phyloP scores from a whole-genome alignment of 2,113 vertebrate genomes.

The Cavia aperea region DNA sequence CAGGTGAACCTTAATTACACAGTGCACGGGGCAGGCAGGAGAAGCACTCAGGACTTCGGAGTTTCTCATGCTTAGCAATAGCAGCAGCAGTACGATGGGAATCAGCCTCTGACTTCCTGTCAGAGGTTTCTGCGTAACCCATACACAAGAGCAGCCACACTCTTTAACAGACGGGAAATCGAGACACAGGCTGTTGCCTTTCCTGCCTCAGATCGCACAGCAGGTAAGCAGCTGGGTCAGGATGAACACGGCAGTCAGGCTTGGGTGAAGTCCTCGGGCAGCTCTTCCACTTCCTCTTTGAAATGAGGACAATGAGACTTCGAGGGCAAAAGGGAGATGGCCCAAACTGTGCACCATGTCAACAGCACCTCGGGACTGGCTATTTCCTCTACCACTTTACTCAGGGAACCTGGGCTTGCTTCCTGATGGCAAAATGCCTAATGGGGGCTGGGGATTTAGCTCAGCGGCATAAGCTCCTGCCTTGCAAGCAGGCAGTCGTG shows the following conservation, averaged over 20 bases:
- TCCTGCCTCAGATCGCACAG: not conserved
- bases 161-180: not conserved
- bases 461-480: too few relatives aligned
- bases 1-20: not conserved
- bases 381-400: not conserved
- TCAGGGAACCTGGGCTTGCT: not conserved
- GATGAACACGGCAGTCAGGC: not conserved
- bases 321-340: accelerated
- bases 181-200: not conserved
- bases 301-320: not conserved
- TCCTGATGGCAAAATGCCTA: not conserved
- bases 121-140: not conserved
- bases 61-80: not conserved
- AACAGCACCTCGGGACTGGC: not conserved
- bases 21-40: not conserved
- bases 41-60: not conserved
- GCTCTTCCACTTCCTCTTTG: not conserved
- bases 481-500: too few relatives aligned
- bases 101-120: not conserved
- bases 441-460: too few relatives aligned
- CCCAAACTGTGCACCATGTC: too few relatives aligned
- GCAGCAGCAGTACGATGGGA: accelerated
- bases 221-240: not conserved
- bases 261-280: not conserved
- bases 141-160: accelerated